Evolutionary conservation across 2,888 invertebrate genomes (phyloP), one percentile per base, ranked within the genome.

Genomic region (Desoria tigrina): DNA sequence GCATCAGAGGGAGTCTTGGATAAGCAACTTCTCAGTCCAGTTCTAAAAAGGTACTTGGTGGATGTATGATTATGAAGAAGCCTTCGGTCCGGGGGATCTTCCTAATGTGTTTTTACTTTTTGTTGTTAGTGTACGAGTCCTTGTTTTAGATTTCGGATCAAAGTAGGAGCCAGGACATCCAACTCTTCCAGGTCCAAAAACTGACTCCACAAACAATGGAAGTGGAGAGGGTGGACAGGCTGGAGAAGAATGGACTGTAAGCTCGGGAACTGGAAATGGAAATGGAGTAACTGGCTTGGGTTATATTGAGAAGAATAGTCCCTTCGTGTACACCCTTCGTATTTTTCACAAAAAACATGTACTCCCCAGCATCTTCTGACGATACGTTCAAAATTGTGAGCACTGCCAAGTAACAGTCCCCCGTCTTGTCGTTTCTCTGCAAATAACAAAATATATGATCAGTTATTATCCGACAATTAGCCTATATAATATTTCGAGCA

Each of bases 251-350:
- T 23, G 39, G 57, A 42, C 18, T 28, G 45, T 65, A 65, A 65
- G 69, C 69, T 69, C 65, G 65, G 39, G 64, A 61, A 55, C 63
- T 57, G 45, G 73, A 74, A 57, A 63, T 68, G 54, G 77, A 77
- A 32, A 77, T 68, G 61, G 77, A 77, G 69, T 73, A 77, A 65
- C 77, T 77, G 53, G 77, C 77, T 69, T 76, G 77, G 21, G 86
- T 86, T 78, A 87, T 84, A 79, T 87, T 87, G 73, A 87, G 82
- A 76, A 83, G 82, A 77, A 87, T 84, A 71, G 82, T 82, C 57
- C 86, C 86, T 79, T 87, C 86, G 53, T 86, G 84, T 71, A 86
- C 81, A 61, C 87, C 87, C 75, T 83, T 83, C 42, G 84, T 80
- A 59, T 87, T 87, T 74, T 85, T 83, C 32, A 86, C 86, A 68